A percentile compares a stretch with the other conserved stretches of the same genome.
phyloP scores from a whole-genome alignment of 2,888 invertebrate species.

The Catocala fraxini region DNA sequence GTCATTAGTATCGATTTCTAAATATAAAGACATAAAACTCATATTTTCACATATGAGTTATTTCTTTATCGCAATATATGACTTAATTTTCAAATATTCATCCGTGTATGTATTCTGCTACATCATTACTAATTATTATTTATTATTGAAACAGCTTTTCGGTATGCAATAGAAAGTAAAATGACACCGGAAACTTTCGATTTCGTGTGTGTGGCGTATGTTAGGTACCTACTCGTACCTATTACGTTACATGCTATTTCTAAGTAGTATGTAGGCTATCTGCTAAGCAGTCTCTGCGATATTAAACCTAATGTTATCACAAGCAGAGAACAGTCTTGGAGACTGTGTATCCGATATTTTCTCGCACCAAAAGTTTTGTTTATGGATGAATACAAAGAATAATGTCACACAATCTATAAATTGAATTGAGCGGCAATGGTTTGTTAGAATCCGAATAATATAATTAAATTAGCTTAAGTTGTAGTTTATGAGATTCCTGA shows the following conservation, averaged over 20 bases:
- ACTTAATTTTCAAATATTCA: constrained; percentile 33
- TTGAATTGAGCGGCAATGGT: too few relatives aligned
- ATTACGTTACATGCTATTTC: not conserved
- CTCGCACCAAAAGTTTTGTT: too few relatives aligned
- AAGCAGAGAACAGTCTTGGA: too few relatives aligned
- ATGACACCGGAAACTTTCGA: constrained; percentile 32
- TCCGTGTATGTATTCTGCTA: constrained; percentile 27
- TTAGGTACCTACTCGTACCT: not conserved
- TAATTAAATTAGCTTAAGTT: too few relatives aligned
- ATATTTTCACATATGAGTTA: constrained; percentile 5
- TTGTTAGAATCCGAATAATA: too few relatives aligned
- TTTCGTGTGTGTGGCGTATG: constrained; percentile 6
- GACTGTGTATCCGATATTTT: too few relatives aligned
- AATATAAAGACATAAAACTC: not conserved
- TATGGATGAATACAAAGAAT: too few relatives aligned
- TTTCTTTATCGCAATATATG: constrained; percentile 13
- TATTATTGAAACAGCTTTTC: constrained; percentile 22
- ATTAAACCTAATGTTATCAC: too few relatives aligned
- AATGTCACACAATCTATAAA: too few relatives aligned
- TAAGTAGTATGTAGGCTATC: not conserved
- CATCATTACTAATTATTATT: constrained; percentile 34
- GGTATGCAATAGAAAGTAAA: constrained; percentile 46
- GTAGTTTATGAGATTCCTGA: too few relatives aligned
- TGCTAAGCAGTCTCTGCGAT: too few relatives aligned
- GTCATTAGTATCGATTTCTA: not conserved